Evolutionary conservation across 2,888 invertebrate species (phyloP), one percentile per base, ranked within the genome.

Genomic region (Plagiodera versicolora): DNA sequence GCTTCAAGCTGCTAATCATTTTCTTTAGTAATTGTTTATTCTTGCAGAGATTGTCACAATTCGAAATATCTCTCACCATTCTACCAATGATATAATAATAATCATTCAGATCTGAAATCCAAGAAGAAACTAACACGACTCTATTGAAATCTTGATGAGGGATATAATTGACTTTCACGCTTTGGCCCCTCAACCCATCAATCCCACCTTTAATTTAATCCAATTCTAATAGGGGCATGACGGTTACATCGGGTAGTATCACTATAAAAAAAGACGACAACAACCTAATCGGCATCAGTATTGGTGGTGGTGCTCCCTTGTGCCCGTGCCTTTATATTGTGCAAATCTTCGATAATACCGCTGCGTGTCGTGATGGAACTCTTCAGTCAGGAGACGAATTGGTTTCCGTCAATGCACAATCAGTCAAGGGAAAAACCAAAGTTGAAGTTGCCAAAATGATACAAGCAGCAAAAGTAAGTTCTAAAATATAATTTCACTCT

Each of bases 381-480:
- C 81, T 99, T 5, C 95, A 97, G 76, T 92, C 97, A 58, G 99
- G 99, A 0, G 99, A 99, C 81, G 99, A 99, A 79, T 82, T 99
- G 61, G 90, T 97, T 0, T 95, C 95, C 0, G 94, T 99, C 1
- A 97, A 96, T 77, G 92, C 92, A 0, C 89, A 90, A 64, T 88
- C 92, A 0, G 96, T 98, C 0, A 98, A 97, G 77, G 98, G 98
- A 5, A 94, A 95, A 80, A 96, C 95, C 0, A 99, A 99, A 83
- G 93, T 95, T 0, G 97, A 98, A 81, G 99, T 99, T 1, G 99
- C 99, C n/a, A 94, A 97, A 80, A 92, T 98, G 92, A 99, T 99
- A 72, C 98, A 99, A 79, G 85, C 92, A 0, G 89, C 92, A 20
- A 89, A 93, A 83, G 92, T 91, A 75, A 52, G 16, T 32, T 18